Base-by-base conservation (phyloP, 2,888 invertebrate genomes). In the Tipula unca region DNA sequence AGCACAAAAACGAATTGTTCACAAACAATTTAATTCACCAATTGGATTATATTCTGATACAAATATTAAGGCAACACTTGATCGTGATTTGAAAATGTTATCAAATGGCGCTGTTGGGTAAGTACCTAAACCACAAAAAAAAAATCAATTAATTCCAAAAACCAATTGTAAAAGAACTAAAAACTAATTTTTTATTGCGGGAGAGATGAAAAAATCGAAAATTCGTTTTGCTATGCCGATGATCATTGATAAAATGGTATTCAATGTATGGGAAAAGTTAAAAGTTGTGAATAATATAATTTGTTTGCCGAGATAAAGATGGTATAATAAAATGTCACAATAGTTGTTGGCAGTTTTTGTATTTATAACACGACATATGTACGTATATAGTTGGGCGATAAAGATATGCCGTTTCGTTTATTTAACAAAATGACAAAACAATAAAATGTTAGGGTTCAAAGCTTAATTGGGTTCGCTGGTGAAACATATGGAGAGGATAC, bases 11-110 rank as follows among this genome's bases (percentile, higher is more conserved):
- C 93, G 92, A 90, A 92, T 96, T 91, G 95, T 96, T 88, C 96
- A 96, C 93, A 96, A 95, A 91, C 96, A 97, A 92, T 97, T 96
- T 93, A 97, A 97, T 92, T 95, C 96, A 88, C 96, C 97, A 87
- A 96, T 97, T 89, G 95, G 95, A 90, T 92, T 97, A 86, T 97
- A 97, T 91, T 96, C 96, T 48, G 94, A 94, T 88, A 92, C 94
- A 89, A 95, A 95, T 90, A 94, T 97, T 88, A 94, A 95, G 90
- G 96, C 96, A 90, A 95, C 96, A 42, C 92, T 97, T 88, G 93
- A 94, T 89, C 94, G 95, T 88, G 96, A 96, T 90, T 92, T 95
- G 88, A 94, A 94, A 90, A 93, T 95, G 89, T 93, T 96, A 88
- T 92, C 94, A 88, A 95, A 95, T 90, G 96, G 96, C 88, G 94